phyloP scores from a whole-genome alignment of 2,888 invertebrate species.

The Quadroppia sp. region DNA sequence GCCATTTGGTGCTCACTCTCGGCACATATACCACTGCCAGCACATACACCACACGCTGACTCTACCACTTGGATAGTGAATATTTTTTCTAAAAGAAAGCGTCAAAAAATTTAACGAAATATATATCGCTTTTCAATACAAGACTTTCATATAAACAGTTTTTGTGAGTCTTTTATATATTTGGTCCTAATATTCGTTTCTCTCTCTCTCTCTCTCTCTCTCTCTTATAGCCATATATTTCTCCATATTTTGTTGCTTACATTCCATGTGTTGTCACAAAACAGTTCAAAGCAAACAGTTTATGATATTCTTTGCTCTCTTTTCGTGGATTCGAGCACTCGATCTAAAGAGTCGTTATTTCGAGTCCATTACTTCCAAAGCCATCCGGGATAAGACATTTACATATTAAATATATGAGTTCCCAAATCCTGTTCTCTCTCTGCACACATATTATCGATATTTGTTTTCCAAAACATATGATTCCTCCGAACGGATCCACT shows the following conservation, averaged over 20 bases:
- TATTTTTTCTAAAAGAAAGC: neutral
- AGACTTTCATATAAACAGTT: neutral
- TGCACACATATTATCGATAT: neutral
- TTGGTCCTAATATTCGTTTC: neutral
- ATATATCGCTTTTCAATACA: slow-evolving; percentile 21
- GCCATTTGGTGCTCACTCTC: slow-evolving; percentile 20
- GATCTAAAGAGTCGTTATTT: slow-evolving; percentile 31
- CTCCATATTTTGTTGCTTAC: neutral
- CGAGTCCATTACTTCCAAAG: slow-evolving; percentile 37
- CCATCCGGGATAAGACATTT: slow-evolving; percentile 29
- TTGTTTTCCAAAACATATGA: neutral
- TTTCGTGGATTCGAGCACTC: neutral
- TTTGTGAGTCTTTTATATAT: neutral
- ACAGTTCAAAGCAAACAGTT: slow-evolving; percentile 13
- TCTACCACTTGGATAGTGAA: neutral
- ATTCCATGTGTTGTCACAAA: slow-evolving; percentile 33
- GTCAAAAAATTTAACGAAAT: neutral
- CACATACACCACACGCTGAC: slow-evolving; percentile 10
- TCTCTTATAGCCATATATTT: slow-evolving; percentile 21
- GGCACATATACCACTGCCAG: no score
- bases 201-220: neutral
- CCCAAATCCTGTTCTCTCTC: neutral
- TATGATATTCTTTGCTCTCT: slow-evolving; percentile 27
- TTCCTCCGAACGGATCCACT: neutral
- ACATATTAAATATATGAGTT: slow-evolving; percentile 27